Conservation (phyloP, 2,797 vertebrate genomes). For the Podarcis siculus region DNA sequence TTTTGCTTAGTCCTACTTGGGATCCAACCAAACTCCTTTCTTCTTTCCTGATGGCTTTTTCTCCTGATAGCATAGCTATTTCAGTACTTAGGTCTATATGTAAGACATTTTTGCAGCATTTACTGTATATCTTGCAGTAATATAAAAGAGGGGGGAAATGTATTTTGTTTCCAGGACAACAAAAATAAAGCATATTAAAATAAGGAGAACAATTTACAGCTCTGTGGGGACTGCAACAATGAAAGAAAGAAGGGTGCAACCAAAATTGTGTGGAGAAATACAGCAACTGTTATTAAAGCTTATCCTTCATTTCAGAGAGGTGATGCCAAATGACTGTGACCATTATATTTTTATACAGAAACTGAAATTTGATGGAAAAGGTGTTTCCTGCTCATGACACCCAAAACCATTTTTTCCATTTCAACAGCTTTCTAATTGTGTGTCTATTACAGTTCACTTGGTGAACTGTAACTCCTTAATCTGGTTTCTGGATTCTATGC, state of each 20-base stretch:
- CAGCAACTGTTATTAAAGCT: slow-evolving; percentile 54
- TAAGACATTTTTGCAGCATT: not conserved
- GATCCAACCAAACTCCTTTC: not conserved
- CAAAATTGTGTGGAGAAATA: slow-evolving; percentile 65
- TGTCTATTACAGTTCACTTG: not conserved
- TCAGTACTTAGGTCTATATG: not conserved
- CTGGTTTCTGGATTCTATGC: too few relatives aligned
- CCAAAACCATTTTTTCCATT: not conserved
- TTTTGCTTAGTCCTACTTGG: too few relatives aligned
- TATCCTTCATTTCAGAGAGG: slow-evolving; percentile 62
- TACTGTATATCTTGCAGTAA: slow-evolving; percentile 1
- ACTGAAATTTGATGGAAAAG: not conserved
- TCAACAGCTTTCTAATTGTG: not conserved
- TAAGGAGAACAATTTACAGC: slow-evolving; percentile 73
- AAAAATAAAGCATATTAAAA: slow-evolving; percentile 68
- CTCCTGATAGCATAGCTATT: not conserved
- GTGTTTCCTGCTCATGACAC: not conserved
- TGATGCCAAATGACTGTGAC: slow-evolving; percentile 20
- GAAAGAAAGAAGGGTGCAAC: slow-evolving; percentile 51
- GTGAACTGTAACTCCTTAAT: not conserved
- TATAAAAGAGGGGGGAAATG: slow-evolving; percentile 64
- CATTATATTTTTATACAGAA: slow-evolving; percentile 52
- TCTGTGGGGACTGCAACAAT: slow-evolving; percentile 55
- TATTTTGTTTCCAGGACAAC: slow-evolving; percentile 68
- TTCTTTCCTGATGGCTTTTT: not conserved